Base-by-base conservation (phyloP, 2,113 vertebrate species). In the Pterocles burchelli region DNA sequence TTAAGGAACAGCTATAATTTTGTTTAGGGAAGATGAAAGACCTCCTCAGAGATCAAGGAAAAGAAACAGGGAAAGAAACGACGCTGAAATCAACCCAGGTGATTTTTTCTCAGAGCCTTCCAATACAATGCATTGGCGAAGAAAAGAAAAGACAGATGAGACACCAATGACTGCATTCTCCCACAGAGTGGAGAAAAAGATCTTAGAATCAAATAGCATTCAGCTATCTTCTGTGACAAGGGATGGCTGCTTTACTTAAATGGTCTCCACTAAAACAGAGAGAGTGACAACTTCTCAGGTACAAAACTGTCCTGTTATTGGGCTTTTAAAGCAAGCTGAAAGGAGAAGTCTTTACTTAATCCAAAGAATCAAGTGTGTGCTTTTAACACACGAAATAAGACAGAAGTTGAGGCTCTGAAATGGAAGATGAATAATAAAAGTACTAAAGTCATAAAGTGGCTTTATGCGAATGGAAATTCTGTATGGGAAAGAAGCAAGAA, bases 11-110 rank as follows among this genome's bases (percentile, higher is more conserved):
- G 57, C 65, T 94, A 92, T 93, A 94, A 95, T 96, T 96, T 96
- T 96, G 85, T 96, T 94, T 94, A 88, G 88, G 90, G 93, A 93
- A 93, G 92, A 95, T 93, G 73, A 96, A 95, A 97, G 96, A 96
- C 96, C 95, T 94, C 96, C 95, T 97, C 88, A 82, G 96, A 97
- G 95, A 96, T 96, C 96, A 96, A 97, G 95, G 83, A 86, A 90
- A 86, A 96, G 73, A 89, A 93, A 82, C 25, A 81, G 70, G 73
- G 88, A 85, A 88, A 93, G 41, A 96, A 96, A 90, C 4, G 9
- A 87, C 90, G 65, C 76, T 89, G 70, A 96, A 95, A 96, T 90
- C 68, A 96, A 18, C 88, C 57, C 88, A 95, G 77, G 70, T 92
- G 73, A 96, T 72, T 88, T 74, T 94, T 96, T 73, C 73, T 78